Base-by-base conservation (phyloP, 2,113 vertebrate genomes). In the Rhinichthys klamathensis region DNA sequence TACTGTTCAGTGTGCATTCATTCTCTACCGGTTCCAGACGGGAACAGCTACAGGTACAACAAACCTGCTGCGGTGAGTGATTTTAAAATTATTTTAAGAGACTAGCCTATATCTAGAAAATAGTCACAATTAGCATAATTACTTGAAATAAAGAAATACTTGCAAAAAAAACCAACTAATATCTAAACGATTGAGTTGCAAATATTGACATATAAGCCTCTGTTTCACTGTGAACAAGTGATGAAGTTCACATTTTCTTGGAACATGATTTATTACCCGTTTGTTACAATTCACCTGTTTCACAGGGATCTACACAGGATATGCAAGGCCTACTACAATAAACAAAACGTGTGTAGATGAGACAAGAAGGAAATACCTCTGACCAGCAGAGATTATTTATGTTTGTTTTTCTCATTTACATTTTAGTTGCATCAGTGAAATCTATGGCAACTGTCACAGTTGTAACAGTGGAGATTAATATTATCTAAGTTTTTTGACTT, bases 11-110 rank as follows among this genome's bases (percentile, higher is more conserved):
- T 86, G 63, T 88, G 73, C 74, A 60, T 82, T 76, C 78, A 86
- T 61, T 87, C 87, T 1, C 21, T 90, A 41, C 89, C 92, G 12
- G 74, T 91, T 44, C 72, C 92, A 30, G 91, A 89, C 65, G 77
- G 25, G 75, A 74, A 35, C 69, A 83, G 35, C 84, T 82, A 73
- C 83, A 85, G 88, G 0, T 90, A 90, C 86, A 93, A 90, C 86
- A 93, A 90, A 78, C 63, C 74, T 13, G 89, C 87, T 27, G 58
- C 61, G 93, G 94, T 95, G 90, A 94, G 94, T 92, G 27, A 1
- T 11, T 54, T 56, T 35, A 23, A 30, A 56, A 21, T 32, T 11
- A 32, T 46, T 46, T 25, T 46, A 73, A 25, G 11, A 7, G 18
- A 30, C 13, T 23, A n/a, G n/a, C n/a, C n/a, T n/a, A 32, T 21